Percentiles rank a stretch among this genome's conserved stretches.
Conservation (phyloP, 2,797 vertebrate genomes). For the Selene dorsalis region DNA sequence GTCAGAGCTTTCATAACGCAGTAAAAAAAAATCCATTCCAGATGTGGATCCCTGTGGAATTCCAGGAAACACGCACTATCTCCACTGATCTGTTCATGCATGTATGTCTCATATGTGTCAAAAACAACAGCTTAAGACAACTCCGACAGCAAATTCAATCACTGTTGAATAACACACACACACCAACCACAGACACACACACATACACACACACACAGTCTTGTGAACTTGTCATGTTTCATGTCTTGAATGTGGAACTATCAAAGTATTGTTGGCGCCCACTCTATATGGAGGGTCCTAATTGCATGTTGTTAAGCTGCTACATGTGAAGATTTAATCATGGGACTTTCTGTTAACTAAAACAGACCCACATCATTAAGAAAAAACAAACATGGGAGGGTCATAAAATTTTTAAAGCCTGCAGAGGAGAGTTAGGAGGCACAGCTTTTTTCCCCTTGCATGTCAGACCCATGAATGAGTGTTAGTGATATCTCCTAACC, state of each 20-base stretch:
- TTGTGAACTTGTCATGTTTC: constrained; percentile 4
- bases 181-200: too few relatives aligned
- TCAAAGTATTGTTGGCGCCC: constrained; percentile 46
- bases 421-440: constrained; percentile 34
- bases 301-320: constrained; percentile 44
- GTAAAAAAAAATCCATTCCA: constrained; percentile 72
- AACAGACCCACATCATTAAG: constrained; percentile 65
- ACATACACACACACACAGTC: too few relatives aligned
- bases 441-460: constrained; percentile 19
- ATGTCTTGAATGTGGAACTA: constrained; percentile 30
- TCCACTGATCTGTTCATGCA: constrained; percentile 50
- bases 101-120: constrained; percentile 47
- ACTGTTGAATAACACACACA: neutral
- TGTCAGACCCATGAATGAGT: neutral
- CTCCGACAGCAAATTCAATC: constrained; percentile 22
- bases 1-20: constrained; percentile 51
- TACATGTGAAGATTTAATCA: constrained; percentile 60
- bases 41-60: constrained; percentile 72
- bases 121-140: constrained; percentile 48
- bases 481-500: constrained; percentile 39
- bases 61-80: constrained; percentile 70
- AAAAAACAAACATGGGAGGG: constrained; percentile 65
- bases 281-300: constrained; percentile 30
- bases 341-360: constrained; percentile 40
- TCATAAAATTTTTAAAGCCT: constrained; percentile 46